These are phyloP conservation scores for Okapia johnstoni DNA, from an alignment of 2,113 vertebrate species.

Conservation along the genomic window DNA sequence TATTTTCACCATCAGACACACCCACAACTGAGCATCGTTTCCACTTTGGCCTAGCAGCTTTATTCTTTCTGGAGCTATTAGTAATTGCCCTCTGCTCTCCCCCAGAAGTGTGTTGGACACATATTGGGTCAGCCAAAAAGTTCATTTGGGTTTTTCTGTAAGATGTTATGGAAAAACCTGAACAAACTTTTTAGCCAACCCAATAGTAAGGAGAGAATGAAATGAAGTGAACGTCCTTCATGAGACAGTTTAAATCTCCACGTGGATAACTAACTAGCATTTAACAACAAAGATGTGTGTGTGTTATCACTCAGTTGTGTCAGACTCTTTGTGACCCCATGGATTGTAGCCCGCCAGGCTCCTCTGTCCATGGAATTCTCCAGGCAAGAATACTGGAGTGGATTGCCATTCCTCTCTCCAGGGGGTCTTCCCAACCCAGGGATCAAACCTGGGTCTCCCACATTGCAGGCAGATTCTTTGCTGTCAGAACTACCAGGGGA, in stretches of 20 bases:
- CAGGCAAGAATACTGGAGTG: background rate
- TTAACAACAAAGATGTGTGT: background rate
- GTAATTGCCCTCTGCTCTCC: background rate
- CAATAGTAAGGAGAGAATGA: background rate
- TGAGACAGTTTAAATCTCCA: background rate
- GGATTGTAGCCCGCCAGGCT: background rate
- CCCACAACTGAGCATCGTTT: background rate
- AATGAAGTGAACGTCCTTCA: background rate
- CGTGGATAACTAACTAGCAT: background rate
- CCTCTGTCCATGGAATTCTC: background rate
- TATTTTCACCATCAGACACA: background rate
- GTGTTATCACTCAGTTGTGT: background rate
- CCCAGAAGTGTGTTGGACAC: background rate
- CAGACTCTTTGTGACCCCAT: background rate
- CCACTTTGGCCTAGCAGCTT: background rate
- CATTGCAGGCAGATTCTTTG: background rate
- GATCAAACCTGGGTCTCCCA: background rate
- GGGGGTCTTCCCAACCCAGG: background rate
- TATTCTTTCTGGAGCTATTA: background rate
- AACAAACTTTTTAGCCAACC: background rate
- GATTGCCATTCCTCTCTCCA: background rate
- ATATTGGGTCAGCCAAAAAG: background rate
- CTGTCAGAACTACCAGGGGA: background rate
- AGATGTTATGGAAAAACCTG: background rate
- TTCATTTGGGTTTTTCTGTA: background rate